These are phyloP conservation scores for Meganola albula DNA, from an alignment of 2,888 invertebrate genomes.

Conservation along the genomic window DNA sequence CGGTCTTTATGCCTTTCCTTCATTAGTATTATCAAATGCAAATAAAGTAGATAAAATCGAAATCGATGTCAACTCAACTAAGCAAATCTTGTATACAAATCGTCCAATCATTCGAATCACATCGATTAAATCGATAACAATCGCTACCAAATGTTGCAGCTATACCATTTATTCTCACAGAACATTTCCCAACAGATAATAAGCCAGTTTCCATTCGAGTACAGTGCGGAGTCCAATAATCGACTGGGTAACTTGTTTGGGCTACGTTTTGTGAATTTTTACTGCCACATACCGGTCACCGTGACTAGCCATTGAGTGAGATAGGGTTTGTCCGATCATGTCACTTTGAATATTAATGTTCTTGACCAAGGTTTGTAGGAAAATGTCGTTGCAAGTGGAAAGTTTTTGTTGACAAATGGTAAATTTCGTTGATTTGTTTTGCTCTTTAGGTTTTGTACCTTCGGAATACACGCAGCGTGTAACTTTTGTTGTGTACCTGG, in stretches of 20 bases:
- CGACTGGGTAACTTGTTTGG: conserved; percentile 42
- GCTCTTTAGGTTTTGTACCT: too few relatives aligned
- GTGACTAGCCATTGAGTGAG: conserved; percentile 18
- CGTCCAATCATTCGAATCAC: too few relatives aligned
- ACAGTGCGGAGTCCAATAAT: conserved; percentile 40
- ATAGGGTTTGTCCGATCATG: conserved; percentile 18
- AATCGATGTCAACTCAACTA: too few relatives aligned
- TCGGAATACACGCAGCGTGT: too few relatives aligned
- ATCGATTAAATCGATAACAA: conserved; percentile 25
- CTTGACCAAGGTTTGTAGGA: not conserved
- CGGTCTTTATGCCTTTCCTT: too few relatives aligned
- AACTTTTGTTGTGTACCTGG: too few relatives aligned
- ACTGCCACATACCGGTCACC: conserved; percentile 39
- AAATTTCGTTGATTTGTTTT: too few relatives aligned
- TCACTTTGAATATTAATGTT: conserved; percentile 22
- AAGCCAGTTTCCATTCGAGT: conserved; percentile 44
- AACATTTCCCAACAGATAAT: conserved; percentile 29
- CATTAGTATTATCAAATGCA: too few relatives aligned
- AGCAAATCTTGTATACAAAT: too few relatives aligned
- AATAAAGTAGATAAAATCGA: too few relatives aligned
- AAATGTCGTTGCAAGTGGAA: too few relatives aligned
- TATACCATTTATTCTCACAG: conserved; percentile 17
- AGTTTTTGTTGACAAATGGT: too few relatives aligned
- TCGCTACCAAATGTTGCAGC: conserved; percentile 21
- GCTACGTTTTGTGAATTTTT: conserved; percentile 60